These are phyloP conservation scores for Callipepla californica DNA, from an alignment of 2,113 vertebrate genomes.

Conservation along the genomic window DNA sequence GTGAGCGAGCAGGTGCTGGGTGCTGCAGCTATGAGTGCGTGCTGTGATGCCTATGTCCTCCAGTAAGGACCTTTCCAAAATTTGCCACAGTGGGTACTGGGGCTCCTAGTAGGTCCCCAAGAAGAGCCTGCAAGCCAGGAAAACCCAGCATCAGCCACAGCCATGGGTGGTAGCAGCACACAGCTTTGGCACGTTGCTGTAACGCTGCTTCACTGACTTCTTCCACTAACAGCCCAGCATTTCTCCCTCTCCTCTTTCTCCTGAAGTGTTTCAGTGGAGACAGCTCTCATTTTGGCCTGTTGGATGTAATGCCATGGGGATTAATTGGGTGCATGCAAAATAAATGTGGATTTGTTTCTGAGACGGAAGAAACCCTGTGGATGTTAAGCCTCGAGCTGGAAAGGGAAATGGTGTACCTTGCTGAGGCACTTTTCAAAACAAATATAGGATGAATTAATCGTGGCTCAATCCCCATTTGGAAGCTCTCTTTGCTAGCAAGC, in stretches of 20 bases:
- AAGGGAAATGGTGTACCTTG: conserved; percentile 30
- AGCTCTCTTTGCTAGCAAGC: not conserved
- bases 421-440: conserved; percentile 51
- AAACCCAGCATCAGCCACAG: not conserved
- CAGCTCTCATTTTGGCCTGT: not conserved
- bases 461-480: not conserved
- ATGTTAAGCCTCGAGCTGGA: conserved; percentile 28
- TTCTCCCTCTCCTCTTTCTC: not conserved
- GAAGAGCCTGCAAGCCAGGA: not conserved
- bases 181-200: not conserved
- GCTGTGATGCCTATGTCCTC: not conserved
- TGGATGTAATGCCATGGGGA: not conserved
- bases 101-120: not conserved
- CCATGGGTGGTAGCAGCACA: not conserved
- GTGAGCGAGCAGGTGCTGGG: too few species aligned
- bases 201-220: not conserved
- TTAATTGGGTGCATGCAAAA: not conserved
- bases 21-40: too few species aligned
- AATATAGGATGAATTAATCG: conserved; percentile 46
- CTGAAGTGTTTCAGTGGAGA: not conserved
- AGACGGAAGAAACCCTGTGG: conserved; percentile 23
- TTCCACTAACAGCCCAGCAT: not conserved
- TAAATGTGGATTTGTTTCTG: conserved; percentile 27
- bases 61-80: not conserved
- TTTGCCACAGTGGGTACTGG: not conserved